These are phyloP conservation scores for human (Homo sapiens) DNA, from an alignment of 2,113 vertebrate genomes.

Conservation along the genomic window GRCh38 chr13:103839501-103840000, in stretches of 20 bases:
- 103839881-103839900: conserved; percentile 69
- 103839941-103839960: not conserved
- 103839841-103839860: conserved; percentile 69
- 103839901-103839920: not conserved
- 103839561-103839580: conserved; percentile 48
- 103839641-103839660: conserved; percentile 77
- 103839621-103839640: conserved; percentile 75
- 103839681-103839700: conserved; percentile 69
- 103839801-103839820: conserved; percentile 58
- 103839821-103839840: conserved; percentile 52
- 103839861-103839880: conserved; percentile 76
- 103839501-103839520: conserved; percentile 40
- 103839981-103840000: conserved; percentile 7
- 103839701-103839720: conserved; percentile 84
- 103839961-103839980: conserved; percentile 1
- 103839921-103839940: conserved; percentile 48
- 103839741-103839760: conserved; percentile 59
- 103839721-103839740: conserved; percentile 84
- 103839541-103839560: conserved; percentile 57
- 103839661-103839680: conserved; percentile 80
- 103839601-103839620: conserved; percentile 74
- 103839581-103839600: conserved; percentile 27
- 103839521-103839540: conserved; percentile 57
- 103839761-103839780: conserved; percentile 72
- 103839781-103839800: conserved; percentile 66